Evolutionary conservation across 2,113 vertebrate genomes (phyloP).

Genomic region (Anser cygnoides): DNA sequence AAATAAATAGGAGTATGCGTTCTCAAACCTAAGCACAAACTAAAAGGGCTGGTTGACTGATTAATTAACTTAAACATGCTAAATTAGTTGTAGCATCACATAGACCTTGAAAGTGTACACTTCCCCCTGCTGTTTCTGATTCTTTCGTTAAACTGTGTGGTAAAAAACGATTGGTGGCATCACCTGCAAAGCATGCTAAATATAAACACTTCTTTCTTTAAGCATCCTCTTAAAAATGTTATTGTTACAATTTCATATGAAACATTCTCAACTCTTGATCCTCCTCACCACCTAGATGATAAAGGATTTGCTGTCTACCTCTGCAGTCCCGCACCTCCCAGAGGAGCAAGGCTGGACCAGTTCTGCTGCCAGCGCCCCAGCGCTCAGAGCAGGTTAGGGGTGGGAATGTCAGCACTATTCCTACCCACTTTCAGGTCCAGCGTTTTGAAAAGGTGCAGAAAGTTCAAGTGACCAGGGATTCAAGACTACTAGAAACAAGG

Average conservation of each 20-base stretch:
- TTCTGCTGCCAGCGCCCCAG: background rate
- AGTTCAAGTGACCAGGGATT: background rate
- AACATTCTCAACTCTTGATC: background rate
- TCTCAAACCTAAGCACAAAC: background rate
- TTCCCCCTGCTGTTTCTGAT: background rate
- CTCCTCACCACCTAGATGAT: background rate
- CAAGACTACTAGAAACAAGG: background rate
- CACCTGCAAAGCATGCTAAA: background rate
- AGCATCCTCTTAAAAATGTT: background rate
- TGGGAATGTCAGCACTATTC: background rate
- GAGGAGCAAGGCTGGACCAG: background rate
- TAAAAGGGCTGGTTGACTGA: background rate
- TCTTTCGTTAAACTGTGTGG: background rate
- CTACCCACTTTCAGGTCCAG: background rate
- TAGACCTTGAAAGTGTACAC: background rate
- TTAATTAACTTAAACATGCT: background rate
- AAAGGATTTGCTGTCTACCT: background rate
- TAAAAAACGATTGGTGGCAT: background rate
- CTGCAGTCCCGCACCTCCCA: background rate
- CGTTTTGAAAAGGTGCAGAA: background rate
- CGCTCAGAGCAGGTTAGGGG: fast-evolving
- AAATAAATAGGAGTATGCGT: background rate
- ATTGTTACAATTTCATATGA: background rate
- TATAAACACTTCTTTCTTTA: background rate
- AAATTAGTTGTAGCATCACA: background rate